Evolutionary conservation across 2,113 vertebrate genomes (phyloP), one percentile per base, ranked within the genome.

Genomic region (Xiphophorus maculatus): DNA sequence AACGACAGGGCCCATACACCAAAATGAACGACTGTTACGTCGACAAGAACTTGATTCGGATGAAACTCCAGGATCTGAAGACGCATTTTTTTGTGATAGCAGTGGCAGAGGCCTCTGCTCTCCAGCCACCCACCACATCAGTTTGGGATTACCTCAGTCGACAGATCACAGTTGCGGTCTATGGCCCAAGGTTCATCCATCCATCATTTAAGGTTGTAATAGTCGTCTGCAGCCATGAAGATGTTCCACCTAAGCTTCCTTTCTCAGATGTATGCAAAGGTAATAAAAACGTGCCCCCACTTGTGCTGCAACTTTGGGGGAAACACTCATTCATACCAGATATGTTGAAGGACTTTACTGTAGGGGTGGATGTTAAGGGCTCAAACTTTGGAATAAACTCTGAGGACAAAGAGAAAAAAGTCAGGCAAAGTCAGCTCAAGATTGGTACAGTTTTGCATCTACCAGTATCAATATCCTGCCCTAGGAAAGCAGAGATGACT

Each of bases 291-390:
- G 84, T 94, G 67, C 96, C 97, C 30, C 96, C 97, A 0, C 94
- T 98, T 65, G 95, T 99, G 64, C 95, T 99, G 93, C 96, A 99
- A 37, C 94, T 98, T 40, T 99, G 97, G 97, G 96, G 96, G n/a
- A 98, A 96, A 66, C 95, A 96, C 76, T 91, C 90, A 0, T 96
- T 98, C 82, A 89, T 91, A 28, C 94, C 95, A 71, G 91, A 95
- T 61, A 94, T 93, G 32, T 91, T 94, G 0, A 94, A 94, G 75
- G 93, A 98, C 90, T 82, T 98, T 84, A 91, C 84, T 13, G 88
- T 99, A 87, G 91, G 72, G 70, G 86, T 96, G 44, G 70, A 82
- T 66, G 92, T 96, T 22, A 91, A 83, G 58, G 95, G 94, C 62
- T 91, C 96, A 12, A 84, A 92, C 79, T 99, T 97, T 93, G 90